Evolutionary conservation across 2,797 vertebrate species (phyloP).

Genomic region (Pygocentrus nattereri): DNA sequence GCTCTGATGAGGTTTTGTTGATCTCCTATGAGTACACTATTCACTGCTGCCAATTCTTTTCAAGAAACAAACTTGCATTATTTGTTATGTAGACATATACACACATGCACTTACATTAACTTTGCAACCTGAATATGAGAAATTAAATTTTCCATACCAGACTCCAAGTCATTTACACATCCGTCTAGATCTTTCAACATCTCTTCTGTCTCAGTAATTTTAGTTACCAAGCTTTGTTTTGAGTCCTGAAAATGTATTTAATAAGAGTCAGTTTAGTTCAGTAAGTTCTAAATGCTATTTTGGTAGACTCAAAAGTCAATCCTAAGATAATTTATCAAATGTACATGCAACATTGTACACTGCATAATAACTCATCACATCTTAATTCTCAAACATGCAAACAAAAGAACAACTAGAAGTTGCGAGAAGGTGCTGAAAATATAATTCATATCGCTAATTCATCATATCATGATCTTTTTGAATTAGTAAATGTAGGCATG

Average conservation of each 20-base stretch:
- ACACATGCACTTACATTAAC: not conserved
- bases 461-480: no score
- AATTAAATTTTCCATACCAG: conserved; percentile 67
- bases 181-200: conserved; percentile 74
- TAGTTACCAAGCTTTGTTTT: conserved; percentile 69
- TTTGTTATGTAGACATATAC: not conserved
- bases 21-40: conserved; percentile 61
- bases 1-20: conserved; percentile 22
- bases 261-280: conserved; percentile 2
- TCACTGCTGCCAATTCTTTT: conserved; percentile 72
- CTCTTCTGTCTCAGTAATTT: conserved; percentile 66
- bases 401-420: no score
- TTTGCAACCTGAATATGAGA: not conserved
- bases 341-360: no score
- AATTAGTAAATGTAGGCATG: no score
- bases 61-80: conserved; percentile 8
- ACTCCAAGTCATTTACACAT: conserved; percentile 73
- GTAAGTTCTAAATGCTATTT: not conserved
- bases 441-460: no score
- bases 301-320: no score
- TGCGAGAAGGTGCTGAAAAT: no score
- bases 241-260: conserved; percentile 66
- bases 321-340: no score
- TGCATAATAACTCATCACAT: no score
- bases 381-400: no score